Evolutionary conservation across 1,140 invertebrate species (phyloP).

Genomic region (Drosophila rufa): DNA sequence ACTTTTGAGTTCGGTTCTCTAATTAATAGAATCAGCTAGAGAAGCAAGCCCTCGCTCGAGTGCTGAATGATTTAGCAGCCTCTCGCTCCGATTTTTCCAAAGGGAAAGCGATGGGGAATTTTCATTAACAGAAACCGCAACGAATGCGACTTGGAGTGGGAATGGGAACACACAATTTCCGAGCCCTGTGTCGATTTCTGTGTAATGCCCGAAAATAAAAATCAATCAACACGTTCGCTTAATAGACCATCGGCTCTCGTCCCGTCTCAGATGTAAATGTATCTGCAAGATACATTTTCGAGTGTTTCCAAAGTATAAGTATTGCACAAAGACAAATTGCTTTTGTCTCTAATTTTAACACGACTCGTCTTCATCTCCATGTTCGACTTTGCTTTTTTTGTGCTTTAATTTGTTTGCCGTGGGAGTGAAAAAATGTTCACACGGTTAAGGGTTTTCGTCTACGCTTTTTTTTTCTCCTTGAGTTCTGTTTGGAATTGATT

Average conservation of each 20-base stretch:
- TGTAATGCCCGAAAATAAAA: conserved; percentile 68
- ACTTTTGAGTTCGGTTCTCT: conserved; percentile 40
- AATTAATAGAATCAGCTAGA: conserved; percentile 71
- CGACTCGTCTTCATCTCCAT: conserved; percentile 40
- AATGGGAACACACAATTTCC: conserved; percentile 45
- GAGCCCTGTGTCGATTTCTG: conserved; percentile 33
- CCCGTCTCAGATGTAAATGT: conserved; percentile 65
- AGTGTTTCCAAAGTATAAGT: conserved; percentile 38
- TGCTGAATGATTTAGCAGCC: conserved; percentile 76
- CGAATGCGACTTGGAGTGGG: conserved; percentile 21
- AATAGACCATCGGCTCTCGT: conserved; percentile 47
- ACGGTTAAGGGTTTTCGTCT: conserved; percentile 58
- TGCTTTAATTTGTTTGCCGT: conserved; percentile 78
- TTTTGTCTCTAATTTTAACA: conserved; percentile 81
- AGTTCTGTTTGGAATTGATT: conserved; percentile 68
- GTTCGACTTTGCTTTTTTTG: conserved; percentile 22
- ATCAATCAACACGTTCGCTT: conserved; percentile 79
- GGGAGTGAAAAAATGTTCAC: conserved; percentile 75
- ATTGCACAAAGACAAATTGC: conserved; percentile 81
- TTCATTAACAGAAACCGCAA: conserved; percentile 58
- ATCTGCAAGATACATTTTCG: conserved; percentile 70
- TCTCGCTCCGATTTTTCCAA: neutral
- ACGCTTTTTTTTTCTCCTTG: conserved; percentile 32
- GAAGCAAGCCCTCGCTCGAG: conserved; percentile 36
- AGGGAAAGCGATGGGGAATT: conserved; percentile 11